Percentiles rank a stretch among this genome's conserved stretches.
These are phyloP conservation scores for Cryptoblepharus egeriae DNA, from an alignment of 2,797 vertebrate species.

Conservation along the genomic window DNA sequence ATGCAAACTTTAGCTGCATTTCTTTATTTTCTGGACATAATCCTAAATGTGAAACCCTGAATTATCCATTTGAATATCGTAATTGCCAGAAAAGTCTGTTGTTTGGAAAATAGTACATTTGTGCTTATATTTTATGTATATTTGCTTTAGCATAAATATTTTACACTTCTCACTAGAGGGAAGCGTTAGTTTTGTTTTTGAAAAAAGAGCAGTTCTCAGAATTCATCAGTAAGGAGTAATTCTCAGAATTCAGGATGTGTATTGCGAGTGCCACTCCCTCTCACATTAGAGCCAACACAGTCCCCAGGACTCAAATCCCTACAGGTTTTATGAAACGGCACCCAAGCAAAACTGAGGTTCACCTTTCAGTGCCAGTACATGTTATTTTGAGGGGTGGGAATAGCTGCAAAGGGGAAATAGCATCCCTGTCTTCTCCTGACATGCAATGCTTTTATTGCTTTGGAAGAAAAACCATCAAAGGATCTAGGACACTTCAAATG, in stretches of 20 bases:
- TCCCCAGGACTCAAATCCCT: neutral
- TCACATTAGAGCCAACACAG: conserved; percentile 12
- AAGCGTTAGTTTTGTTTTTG: conserved; percentile 21
- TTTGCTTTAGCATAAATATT: neutral
- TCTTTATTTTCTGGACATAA: conserved; percentile 3
- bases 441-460: neutral
- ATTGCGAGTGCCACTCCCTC: conserved; percentile 8
- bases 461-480: neutral
- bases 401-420: neutral
- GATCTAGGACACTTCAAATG: neutral
- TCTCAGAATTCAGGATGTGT: conserved; percentile 43
- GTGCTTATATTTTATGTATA: neutral
- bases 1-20: neutral
- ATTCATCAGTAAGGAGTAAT: conserved; percentile 27
- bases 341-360: neutral
- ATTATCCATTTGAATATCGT: neutral
- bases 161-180: neutral
- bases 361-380: conserved; percentile 1
- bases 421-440: neutral
- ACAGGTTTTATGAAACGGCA: conserved; percentile 22
- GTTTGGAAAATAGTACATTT: neutral
- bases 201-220: conserved; percentile 29
- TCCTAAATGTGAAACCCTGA: neutral
- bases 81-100: neutral
- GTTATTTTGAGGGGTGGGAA: neutral